A percentile compares a stretch with the other conserved stretches of the same genome.
Conservation (phyloP, 1,140 invertebrate species). For the Maconellicoccus hirsutus region DNA sequence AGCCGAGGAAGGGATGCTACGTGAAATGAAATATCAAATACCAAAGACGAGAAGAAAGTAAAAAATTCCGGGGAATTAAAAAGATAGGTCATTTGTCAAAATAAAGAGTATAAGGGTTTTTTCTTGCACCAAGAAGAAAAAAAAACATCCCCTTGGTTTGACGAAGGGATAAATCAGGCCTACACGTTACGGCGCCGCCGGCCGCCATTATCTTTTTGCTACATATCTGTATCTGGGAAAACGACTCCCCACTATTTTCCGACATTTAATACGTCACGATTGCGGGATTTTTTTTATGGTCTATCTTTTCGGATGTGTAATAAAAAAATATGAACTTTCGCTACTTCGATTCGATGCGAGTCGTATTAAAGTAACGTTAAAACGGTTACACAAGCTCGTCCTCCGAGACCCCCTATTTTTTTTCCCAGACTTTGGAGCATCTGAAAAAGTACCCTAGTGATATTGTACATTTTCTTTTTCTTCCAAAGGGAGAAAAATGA, state of each 20-base stretch:
- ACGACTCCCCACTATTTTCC: background rate
- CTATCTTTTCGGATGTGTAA: slow-evolving; percentile 13
- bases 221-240: background rate
- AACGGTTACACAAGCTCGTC: background rate
- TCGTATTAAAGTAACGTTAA: slow-evolving; percentile 4
- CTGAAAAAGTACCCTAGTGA: no score
- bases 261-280: slow-evolving; percentile 19
- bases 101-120: slow-evolving; percentile 8
- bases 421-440: no score
- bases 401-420: no score
- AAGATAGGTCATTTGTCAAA: slow-evolving; percentile 22
- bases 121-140: background rate
- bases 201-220: slow-evolving; percentile 15
- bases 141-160: background rate
- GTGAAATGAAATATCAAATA: slow-evolving; percentile 11
- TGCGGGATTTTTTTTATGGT: background rate
- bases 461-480: background rate
- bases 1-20: background rate
- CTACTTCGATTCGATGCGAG: background rate
- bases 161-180: background rate
- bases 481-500: background rate
- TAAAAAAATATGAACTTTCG: slow-evolving; percentile 16
- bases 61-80: slow-evolving; percentile 16
- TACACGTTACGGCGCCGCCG: background rate
- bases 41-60: background rate